phyloP scores from a whole-genome alignment of 2,113 vertebrate species.

The Zosterops lateralis region DNA sequence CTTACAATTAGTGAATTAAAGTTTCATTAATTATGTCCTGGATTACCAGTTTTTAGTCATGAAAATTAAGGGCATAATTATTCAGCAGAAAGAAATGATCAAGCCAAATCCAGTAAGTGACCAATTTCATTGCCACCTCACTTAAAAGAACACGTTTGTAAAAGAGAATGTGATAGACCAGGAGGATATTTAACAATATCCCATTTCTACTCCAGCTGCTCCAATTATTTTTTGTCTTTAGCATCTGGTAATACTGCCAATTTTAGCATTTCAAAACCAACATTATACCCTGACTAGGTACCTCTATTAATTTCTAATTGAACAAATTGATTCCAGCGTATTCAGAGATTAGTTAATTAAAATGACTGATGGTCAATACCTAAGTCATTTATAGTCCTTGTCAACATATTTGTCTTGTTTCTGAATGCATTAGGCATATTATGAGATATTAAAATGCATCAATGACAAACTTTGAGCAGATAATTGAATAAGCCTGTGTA shows the following conservation, averaged over 20 bases:
- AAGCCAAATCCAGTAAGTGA: neutral
- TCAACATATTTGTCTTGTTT: neutral
- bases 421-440: neutral
- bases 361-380: neutral
- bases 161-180: neutral
- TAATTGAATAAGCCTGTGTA: neutral
- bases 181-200: neutral
- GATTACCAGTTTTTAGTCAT: neutral
- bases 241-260: neutral
- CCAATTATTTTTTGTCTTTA: constrained; percentile 2
- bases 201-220: constrained; percentile 9
- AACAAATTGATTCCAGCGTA: neutral
- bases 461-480: neutral
- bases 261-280: neutral
- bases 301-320: neutral
- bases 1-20: neutral
- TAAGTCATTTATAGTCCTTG: neutral
- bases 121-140: neutral
- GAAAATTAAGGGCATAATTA: neutral
- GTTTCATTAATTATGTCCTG: neutral
- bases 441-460: neutral
- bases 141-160: neutral
- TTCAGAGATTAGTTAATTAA: neutral
- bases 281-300: neutral
- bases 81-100: neutral